Percentiles rank a stretch among this genome's conserved stretches.
Evolutionary conservation across 2,113 vertebrate species (phyloP).

Genomic region (Trematocara unimaculatum): DNA sequence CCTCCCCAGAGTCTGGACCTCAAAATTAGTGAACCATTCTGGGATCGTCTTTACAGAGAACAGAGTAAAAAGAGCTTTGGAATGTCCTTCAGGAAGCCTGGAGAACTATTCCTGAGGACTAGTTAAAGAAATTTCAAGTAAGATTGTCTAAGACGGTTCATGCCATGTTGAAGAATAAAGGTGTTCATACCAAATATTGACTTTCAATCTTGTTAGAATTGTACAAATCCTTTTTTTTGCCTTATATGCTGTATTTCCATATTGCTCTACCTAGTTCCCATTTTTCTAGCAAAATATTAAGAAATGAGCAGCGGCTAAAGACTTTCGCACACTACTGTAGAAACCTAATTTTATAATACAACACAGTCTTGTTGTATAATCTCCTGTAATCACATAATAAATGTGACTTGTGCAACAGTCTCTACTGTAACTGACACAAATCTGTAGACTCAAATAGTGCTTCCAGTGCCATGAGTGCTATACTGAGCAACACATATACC

Average conservation of each 20-base stretch:
- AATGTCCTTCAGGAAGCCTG: neutral
- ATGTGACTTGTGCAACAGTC: neutral
- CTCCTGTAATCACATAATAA: neutral
- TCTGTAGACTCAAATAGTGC: neutral
- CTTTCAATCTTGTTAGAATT: neutral
- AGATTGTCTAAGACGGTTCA: neutral
- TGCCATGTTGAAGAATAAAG: neutral
- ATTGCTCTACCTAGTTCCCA: neutral
- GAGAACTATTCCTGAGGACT: neutral
- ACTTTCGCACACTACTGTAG: fast-evolving
- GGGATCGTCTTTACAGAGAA: neutral
- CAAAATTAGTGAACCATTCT: neutral
- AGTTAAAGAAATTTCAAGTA: neutral
- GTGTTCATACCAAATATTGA: neutral
- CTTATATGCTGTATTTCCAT: neutral
- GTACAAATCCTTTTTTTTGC: neutral
- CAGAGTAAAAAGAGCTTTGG: neutral
- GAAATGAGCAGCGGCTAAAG: fast-evolving
- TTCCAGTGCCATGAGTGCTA: neutral
- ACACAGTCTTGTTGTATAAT: neutral
- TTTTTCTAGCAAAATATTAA: neutral
- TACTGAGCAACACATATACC: neutral
- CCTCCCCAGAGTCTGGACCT: neutral
- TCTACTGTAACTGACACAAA: neutral
- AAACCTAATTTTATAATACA: neutral